These are phyloP conservation scores for Xanthostigma xanthostigma DNA, from an alignment of 2,888 invertebrate species.

Conservation along the genomic window DNA sequence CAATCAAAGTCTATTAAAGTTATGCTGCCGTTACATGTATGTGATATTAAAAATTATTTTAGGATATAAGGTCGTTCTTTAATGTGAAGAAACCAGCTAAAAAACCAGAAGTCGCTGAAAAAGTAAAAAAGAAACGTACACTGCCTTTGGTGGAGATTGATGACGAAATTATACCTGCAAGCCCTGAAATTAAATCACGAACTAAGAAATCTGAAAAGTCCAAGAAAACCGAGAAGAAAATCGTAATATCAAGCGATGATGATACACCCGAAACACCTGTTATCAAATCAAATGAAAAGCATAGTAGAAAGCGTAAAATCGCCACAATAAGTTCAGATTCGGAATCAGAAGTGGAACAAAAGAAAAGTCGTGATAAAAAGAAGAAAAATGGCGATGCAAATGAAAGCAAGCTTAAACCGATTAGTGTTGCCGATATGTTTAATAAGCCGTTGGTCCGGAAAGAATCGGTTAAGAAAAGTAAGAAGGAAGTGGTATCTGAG, in stretches of 20 bases:
- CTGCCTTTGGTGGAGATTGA: too few relatives aligned
- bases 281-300: conserved; percentile 16
- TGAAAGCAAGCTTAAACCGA: conserved; percentile 28
- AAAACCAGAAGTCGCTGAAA: too few relatives aligned
- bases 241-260: conserved; percentile 22
- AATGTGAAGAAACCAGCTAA: too few relatives aligned
- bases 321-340: conserved; percentile 18
- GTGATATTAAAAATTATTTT: too few relatives aligned
- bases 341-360: conserved; percentile 12
- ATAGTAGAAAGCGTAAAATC: conserved; percentile 16
- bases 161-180: too few relatives aligned
- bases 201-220: too few relatives aligned
- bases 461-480: conserved; percentile 14
- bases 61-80: too few relatives aligned
- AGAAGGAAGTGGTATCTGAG: conserved; percentile 20
- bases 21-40: too few relatives aligned
- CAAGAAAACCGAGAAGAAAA: neutral
- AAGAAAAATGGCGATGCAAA: conserved; percentile 24
- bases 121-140: too few relatives aligned
- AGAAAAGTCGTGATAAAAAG: conserved; percentile 24
- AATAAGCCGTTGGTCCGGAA: conserved; percentile 24
- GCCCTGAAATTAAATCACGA: too few relatives aligned
- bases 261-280: conserved; percentile 33
- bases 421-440: conserved; percentile 40
- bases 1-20: too few relatives aligned